Conservation (phyloP, 2,888 invertebrate species). For the Leucoma salicis region DNA sequence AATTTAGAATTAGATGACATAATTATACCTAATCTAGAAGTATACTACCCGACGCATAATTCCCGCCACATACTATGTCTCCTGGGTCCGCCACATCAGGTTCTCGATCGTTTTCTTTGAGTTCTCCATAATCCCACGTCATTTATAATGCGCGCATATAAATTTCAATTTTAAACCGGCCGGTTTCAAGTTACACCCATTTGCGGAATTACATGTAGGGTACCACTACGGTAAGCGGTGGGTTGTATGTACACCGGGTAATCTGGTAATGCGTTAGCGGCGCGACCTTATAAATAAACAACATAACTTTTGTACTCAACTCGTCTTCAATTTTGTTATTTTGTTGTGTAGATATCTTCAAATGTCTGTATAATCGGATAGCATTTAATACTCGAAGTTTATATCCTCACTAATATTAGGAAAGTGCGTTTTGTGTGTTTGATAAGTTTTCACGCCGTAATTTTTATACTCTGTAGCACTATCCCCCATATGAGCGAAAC, state of each 20-base stretch:
- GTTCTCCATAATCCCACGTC: conserved; percentile 59
- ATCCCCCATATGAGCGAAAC: too few relatives aligned
- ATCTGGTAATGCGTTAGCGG: conserved; percentile 64
- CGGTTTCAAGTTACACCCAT: conserved; percentile 74
- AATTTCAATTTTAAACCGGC: conserved; percentile 80
- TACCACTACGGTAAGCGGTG: conserved; percentile 1
- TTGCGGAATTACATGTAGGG: conserved; percentile 67
- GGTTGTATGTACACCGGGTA: conserved; percentile 30
- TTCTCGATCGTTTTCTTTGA: conserved; percentile 37
- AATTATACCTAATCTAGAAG: conserved; percentile 11
- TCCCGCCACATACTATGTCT: conserved; percentile 36
- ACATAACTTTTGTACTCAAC: conserved; percentile 37
- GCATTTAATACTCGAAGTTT: too few relatives aligned
- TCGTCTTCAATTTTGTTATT: conserved; percentile 20
- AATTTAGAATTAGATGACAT: too few relatives aligned
- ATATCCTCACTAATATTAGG: too few relatives aligned
- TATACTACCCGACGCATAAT: conserved; percentile 2
- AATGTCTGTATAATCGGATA: too few relatives aligned
- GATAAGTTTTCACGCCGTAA: too few relatives aligned
- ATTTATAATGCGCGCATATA: conserved; percentile 79
- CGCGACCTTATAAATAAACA: conserved; percentile 56
- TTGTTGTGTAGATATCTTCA: too few relatives aligned
- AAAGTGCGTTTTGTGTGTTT: too few relatives aligned
- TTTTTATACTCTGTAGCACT: too few relatives aligned
- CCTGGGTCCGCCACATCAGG: conserved; percentile 27